Percentiles rank a stretch among this genome's conserved stretches.
These are phyloP conservation scores for Thalassophryne amazonica DNA, from an alignment of 2,797 vertebrate genomes.

Conservation along the genomic window DNA sequence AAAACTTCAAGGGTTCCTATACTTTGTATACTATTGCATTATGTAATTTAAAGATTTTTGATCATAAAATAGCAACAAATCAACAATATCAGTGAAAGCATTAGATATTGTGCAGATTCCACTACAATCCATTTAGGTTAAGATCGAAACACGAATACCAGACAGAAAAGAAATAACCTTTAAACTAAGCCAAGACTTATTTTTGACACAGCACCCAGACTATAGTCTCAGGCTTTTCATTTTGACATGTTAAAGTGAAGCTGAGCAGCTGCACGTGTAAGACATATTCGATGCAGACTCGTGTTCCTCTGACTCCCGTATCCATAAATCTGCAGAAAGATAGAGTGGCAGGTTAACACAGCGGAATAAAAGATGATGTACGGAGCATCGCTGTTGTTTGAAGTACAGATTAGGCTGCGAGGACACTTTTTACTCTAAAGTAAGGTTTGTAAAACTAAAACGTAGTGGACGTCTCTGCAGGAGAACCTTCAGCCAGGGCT, in stretches of 20 bases:
- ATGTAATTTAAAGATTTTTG: background rate
- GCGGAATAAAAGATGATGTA: slow-evolving; percentile 19
- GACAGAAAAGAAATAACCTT: background rate
- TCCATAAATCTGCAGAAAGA: slow-evolving; percentile 34
- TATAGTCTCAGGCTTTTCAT: slow-evolving; percentile 5
- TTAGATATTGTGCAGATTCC: background rate
- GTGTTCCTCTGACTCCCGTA: slow-evolving; percentile 9
- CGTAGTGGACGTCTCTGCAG: slow-evolving; percentile 54
- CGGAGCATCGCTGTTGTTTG: slow-evolving; percentile 38
- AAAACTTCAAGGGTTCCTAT: too few relatives aligned
- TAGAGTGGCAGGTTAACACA: slow-evolving; percentile 12
- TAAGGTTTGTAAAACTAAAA: slow-evolving; percentile 58
- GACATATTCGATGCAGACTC: slow-evolving; percentile 3
- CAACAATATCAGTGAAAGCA: background rate
- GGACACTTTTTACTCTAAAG: slow-evolving; percentile 55
- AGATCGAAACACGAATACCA: background rate
- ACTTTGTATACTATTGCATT: too few relatives aligned
- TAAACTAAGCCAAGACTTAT: background rate
- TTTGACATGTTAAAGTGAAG: slow-evolving; percentile 15
- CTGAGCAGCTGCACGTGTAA: slow-evolving; percentile 8
- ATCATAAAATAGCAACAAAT: background rate
- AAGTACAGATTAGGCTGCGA: slow-evolving; percentile 51
- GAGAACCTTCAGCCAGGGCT: slow-evolving; percentile 59
- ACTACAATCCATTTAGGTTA: slow-evolving; percentile 6
- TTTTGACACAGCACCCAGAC: slow-evolving; percentile 1